Percentiles rank a stretch among this genome's conserved stretches.
These are phyloP conservation scores for Campoletis sonorensis DNA, from an alignment of 1,140 invertebrate genomes.

Conservation along the genomic window DNA sequence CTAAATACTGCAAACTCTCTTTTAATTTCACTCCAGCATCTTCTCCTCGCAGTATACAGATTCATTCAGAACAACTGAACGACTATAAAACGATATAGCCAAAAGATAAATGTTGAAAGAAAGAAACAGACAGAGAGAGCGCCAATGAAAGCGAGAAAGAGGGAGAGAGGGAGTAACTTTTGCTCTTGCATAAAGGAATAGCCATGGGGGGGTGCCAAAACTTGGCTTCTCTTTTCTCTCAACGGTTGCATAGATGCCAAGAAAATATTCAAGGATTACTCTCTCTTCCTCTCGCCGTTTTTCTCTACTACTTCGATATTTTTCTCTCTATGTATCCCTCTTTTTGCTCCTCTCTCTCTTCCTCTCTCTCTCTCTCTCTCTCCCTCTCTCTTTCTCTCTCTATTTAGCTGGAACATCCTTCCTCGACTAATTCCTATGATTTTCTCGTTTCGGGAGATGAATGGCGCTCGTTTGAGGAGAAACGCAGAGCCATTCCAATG, in stretches of 20 bases:
- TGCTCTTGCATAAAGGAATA: background rate
- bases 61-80: background rate
- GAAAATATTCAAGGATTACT: slow-evolving; percentile 16
- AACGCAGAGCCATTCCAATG: slow-evolving; percentile 37
- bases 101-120: background rate
- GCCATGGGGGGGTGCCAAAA: background rate
- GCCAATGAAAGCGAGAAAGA: too few species aligned
- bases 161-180: background rate
- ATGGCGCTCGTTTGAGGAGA: slow-evolving; percentile 55
- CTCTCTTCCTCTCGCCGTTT: background rate
- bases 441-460: slow-evolving; percentile 44
- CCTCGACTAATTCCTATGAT: slow-evolving; percentile 48
- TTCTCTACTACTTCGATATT: too few species aligned
- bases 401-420: slow-evolving; percentile 28
- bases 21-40: slow-evolving; percentile 26
- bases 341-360: background rate
- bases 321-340: background rate
- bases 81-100: slow-evolving; percentile 8
- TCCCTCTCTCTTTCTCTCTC: background rate
- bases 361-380: background rate
- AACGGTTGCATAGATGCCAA: background rate
- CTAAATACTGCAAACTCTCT: background rate
- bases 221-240: slow-evolving; percentile 1
- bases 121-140: too few species aligned
- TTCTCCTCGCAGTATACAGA: background rate